A percentile compares a stretch with the other conserved stretches of the same genome.
These are phyloP conservation scores for Zele albiditarsus DNA, from an alignment of 2,888 invertebrate genomes.

Conservation along the genomic window DNA sequence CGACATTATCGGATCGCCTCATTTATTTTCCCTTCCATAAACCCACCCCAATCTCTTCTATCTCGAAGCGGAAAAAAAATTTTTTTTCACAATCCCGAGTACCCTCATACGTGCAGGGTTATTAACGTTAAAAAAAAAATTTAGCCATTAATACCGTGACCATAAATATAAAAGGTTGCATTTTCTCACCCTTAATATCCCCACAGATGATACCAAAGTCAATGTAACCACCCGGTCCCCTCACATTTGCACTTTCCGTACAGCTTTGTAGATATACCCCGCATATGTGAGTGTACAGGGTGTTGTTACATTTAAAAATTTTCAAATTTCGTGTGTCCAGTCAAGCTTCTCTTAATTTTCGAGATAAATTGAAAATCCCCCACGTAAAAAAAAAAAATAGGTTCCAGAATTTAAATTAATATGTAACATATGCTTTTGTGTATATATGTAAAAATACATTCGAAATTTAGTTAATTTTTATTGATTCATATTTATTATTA, in stretches of 20 bases:
- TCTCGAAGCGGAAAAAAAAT: not conserved
- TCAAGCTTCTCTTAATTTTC: too few species aligned
- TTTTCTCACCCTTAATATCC: slow-evolving; percentile 37
- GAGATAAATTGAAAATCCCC: too few species aligned
- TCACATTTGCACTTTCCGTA: not conserved
- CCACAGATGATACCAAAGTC: slow-evolving; percentile 1
- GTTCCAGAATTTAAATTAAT: too few species aligned
- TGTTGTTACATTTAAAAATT: too few species aligned
- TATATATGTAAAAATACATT: too few species aligned
- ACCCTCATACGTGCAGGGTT: slow-evolving; percentile 24
- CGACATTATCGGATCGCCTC: slow-evolving; percentile 7
- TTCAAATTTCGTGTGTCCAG: too few species aligned
- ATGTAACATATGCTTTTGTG: too few species aligned
- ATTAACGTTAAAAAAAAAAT: slow-evolving; percentile 55
- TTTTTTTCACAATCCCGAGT: not conserved
- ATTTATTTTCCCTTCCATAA: slow-evolving; percentile 5
- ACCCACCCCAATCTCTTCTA: not conserved
- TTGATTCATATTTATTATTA: too few species aligned
- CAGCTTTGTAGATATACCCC: slow-evolving; percentile 19
- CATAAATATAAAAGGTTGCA: slow-evolving; percentile 64
- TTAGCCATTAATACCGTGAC: slow-evolving; percentile 63
- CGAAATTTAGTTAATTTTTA: too few species aligned
- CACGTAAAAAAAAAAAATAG: too few species aligned
- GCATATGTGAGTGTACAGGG: too few species aligned
- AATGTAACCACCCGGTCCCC: not conserved